Evolutionary conservation across 2,113 vertebrate species (phyloP), one percentile per base, ranked within the genome.

Genomic region (Poecilia latipinna): DNA sequence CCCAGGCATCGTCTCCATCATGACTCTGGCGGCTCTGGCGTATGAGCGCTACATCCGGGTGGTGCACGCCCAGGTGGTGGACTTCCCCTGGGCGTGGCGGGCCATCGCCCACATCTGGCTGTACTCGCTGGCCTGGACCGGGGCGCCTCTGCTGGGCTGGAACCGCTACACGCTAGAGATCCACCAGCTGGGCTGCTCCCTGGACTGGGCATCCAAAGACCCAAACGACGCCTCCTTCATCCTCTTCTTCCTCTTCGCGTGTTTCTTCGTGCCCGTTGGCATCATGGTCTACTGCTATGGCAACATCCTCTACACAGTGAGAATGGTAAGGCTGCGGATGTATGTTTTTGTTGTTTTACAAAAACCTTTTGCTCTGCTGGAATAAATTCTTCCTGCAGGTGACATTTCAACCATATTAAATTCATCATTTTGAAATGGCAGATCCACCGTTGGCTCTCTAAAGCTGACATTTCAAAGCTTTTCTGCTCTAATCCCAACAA

Each of bases 231-330:
- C 94, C 62, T 96, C 96, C 42, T 98, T 96, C 89, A 95, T 97
- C 74, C 94, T 99, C 78, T 93, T 98, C 78, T 96, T 97, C 60
- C 96, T 98, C 79, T 92, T 98, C 65, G 95, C 95, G 82, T 97
- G 97, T 71, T 92, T 98, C 82, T 95, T 96, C 65, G 95, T 94
- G 24, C 97, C 98, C 12, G 88, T 98, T 80, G 95, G 95, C 1
- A 90, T 98, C 81, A 97, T 97, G 93, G 93, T 93, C 66, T 98
- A 97, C 90, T 99, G 97, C 93, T 97, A 97, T n/a, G 96, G 96
- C 19, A 96, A 97, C 86, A 97, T 99, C 90, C 90, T 99, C 26
- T 96, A 96, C 48, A 94, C 96, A 32, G 93, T 97, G 75, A 91
- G 94, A 88, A 98, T 95, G 96, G 98, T 98, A 93, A 96, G 95